These are phyloP conservation scores for Grus americana DNA, from an alignment of 2,113 vertebrate species.

Conservation along the genomic window DNA sequence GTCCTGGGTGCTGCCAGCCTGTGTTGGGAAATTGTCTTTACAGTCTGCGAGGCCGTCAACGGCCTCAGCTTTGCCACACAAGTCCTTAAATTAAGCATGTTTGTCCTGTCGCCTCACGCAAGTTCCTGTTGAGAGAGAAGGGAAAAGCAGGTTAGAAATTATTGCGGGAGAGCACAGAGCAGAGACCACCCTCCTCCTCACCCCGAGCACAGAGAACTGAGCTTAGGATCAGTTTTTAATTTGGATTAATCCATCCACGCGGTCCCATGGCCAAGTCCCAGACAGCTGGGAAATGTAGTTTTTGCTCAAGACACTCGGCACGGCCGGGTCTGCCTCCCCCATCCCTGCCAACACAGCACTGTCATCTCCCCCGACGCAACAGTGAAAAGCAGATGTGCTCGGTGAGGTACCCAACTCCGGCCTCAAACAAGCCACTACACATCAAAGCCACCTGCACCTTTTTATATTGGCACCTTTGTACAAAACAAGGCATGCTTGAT, in stretches of 20 bases:
- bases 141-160: not conserved
- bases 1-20: slow-evolving; percentile 77
- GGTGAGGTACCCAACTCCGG: fast-evolving
- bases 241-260: not conserved
- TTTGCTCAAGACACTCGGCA: fast-evolving
- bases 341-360: fast-evolving
- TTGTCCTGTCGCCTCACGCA: slow-evolving; percentile 62
- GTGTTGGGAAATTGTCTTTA: slow-evolving; percentile 76
- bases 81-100: slow-evolving; percentile 93
- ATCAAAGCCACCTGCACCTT: not conserved
- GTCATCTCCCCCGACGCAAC: fast-evolving
- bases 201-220: fast-evolving
- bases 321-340: fast-evolving
- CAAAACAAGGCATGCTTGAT: not conserved
- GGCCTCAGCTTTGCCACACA: slow-evolving; percentile 85
- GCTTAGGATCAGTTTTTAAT: not conserved
- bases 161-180: not conserved
- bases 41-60: slow-evolving; percentile 80
- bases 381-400: not conserved
- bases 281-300: not conserved
- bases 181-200: not conserved
- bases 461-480: not conserved
- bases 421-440: fast-evolving
- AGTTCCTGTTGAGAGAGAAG: slow-evolving; percentile 44
- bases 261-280: fast-evolving